A percentile compares a stretch with the other conserved stretches of the same genome.
Conservation (phyloP, 2,797 vertebrate species). For the Cetoscarus ocellatus region DNA sequence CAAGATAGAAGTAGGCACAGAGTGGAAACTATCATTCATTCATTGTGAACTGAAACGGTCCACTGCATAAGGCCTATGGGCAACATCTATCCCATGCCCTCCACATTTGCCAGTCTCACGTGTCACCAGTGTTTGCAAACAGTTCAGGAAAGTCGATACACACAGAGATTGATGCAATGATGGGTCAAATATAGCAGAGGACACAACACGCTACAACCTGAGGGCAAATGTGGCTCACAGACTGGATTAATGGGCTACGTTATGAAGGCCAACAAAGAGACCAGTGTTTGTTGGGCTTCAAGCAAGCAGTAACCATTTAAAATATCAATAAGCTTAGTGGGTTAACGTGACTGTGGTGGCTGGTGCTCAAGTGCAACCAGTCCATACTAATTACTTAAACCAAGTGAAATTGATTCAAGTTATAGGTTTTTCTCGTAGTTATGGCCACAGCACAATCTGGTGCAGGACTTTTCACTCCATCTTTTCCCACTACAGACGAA, state of each 20-base stretch:
- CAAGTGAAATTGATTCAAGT: conserved; percentile 40
- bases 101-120: conserved; percentile 50
- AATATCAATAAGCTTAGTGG: conserved; percentile 47
- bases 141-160: conserved; percentile 65
- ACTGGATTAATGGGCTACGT: conserved; percentile 41
- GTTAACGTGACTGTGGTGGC: conserved; percentile 46
- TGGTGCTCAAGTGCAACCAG: conserved; percentile 36
- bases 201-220: conserved; percentile 39
- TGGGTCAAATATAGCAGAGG: conserved; percentile 47
- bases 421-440: conserved; percentile 21
- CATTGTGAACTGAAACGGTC: conserved; percentile 46
- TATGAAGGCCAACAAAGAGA: conserved; percentile 47
- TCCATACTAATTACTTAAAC: conserved; percentile 46
- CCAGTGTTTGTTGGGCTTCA: conserved; percentile 19
- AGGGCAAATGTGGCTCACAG: conserved; percentile 31
- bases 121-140: conserved; percentile 79
- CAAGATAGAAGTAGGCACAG: neutral
- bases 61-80: conserved; percentile 41
- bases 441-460: conserved; percentile 31
- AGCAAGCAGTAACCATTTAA: conserved; percentile 40
- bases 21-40: conserved; percentile 17
- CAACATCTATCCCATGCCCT: conserved; percentile 36
- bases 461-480: conserved; percentile 8
- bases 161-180: conserved; percentile 50
- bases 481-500: conserved; percentile 38